These are phyloP conservation scores for Astur gentilis DNA, from an alignment of 2,113 vertebrate species.

Conservation along the genomic window DNA sequence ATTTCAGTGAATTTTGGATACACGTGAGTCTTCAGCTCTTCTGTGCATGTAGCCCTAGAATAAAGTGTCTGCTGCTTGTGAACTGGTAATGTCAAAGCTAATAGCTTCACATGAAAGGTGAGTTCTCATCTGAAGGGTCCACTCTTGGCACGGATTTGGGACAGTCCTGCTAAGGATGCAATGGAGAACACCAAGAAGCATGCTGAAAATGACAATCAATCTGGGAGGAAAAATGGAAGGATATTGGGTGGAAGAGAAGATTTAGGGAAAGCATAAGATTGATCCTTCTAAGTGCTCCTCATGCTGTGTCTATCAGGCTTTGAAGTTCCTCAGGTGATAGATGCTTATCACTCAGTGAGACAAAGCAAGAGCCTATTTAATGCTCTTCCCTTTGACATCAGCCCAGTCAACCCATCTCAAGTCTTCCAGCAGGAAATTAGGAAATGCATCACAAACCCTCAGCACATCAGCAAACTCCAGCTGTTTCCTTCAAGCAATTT, in stretches of 20 bases:
- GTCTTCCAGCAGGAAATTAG: neutral
- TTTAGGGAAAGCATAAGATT: neutral
- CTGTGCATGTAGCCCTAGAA: neutral
- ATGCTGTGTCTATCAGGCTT: neutral
- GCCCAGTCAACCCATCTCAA: neutral
- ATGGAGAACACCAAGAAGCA: neutral
- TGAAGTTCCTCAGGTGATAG: neutral
- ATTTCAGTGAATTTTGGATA: neutral
- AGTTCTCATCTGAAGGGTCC: neutral
- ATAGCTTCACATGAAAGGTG: neutral
- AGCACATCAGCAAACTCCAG: neutral
- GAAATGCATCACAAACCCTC: rapidly evolving
- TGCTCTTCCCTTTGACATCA: neutral
- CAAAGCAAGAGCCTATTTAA: neutral
- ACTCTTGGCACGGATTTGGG: neutral
- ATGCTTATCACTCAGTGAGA: neutral
- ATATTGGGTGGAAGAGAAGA: neutral
- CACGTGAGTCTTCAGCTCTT: neutral
- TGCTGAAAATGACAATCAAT: neutral
- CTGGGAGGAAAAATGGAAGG: neutral
- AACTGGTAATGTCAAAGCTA: neutral
- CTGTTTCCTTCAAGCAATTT: neutral
- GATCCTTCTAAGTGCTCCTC: neutral
- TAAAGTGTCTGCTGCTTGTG: neutral
- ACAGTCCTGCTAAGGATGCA: neutral